These are phyloP conservation scores for Phoeniculus purpureus DNA, from an alignment of 2,797 vertebrate genomes.

Conservation along the genomic window DNA sequence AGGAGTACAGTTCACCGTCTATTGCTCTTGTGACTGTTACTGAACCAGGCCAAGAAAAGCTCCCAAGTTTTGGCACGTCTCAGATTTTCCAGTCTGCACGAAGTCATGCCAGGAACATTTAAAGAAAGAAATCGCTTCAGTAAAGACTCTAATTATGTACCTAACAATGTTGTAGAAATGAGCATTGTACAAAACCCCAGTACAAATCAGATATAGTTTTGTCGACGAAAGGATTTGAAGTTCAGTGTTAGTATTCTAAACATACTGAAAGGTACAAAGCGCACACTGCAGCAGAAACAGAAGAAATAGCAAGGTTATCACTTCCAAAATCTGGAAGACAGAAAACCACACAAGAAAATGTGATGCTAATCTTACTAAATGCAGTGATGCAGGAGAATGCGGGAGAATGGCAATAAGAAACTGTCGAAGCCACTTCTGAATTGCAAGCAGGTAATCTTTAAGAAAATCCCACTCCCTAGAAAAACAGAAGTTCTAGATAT, in stretches of 20 bases:
- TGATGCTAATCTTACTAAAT: not conserved
- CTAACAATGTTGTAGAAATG: constrained; percentile 51
- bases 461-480: not conserved
- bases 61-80: constrained; percentile 59
- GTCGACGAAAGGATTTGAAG: constrained; percentile 28
- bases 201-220: not conserved
- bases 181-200: not conserved
- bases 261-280: not conserved
- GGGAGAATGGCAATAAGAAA: not conserved
- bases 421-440: not conserved
- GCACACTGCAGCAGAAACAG: constrained; percentile 23
- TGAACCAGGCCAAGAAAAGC: constrained; percentile 59
- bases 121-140: constrained; percentile 54
- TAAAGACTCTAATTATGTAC: constrained; percentile 46
- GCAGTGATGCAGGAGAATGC: not conserved
- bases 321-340: constrained; percentile 2
- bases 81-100: constrained; percentile 68
- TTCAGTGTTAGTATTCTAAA: not conserved
- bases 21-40: constrained; percentile 61
- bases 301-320: not conserved
- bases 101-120: constrained; percentile 68
- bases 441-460: not conserved
- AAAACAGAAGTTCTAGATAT: not conserved
- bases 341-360: constrained; percentile 27
- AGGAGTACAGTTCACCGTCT: constrained; percentile 60